These are phyloP conservation scores for Oegoconia quadripuncta DNA, from an alignment of 2,888 invertebrate species.

Conservation along the genomic window DNA sequence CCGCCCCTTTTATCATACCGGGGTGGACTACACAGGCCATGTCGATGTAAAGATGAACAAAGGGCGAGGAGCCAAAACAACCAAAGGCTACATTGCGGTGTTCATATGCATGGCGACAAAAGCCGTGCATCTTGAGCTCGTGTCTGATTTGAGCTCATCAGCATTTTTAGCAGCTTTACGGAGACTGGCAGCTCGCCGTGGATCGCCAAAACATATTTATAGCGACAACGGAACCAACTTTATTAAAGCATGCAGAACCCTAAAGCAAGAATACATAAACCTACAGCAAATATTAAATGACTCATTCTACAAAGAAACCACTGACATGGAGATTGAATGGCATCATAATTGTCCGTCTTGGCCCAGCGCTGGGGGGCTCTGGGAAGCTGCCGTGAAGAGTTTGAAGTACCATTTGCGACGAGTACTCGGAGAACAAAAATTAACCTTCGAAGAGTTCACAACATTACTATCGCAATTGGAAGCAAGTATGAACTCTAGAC, in stretches of 20 bases:
- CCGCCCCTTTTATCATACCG: slow-evolving; percentile 10
- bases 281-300: no score
- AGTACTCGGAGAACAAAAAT: slow-evolving; percentile 9
- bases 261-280: slow-evolving; percentile 4
- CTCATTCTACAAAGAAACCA: no score
- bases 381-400: no score
- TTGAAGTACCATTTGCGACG: no score
- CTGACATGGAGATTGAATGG: not conserved
- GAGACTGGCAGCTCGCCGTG: slow-evolving; percentile 16
- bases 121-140: slow-evolving; percentile 9
- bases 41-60: slow-evolving; percentile 14
- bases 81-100: slow-evolving; percentile 16
- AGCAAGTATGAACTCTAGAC: slow-evolving; percentile 7
- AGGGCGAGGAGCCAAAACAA: slow-evolving; percentile 11
- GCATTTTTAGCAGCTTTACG: slow-evolving; percentile 21
- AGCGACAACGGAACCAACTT: no score
- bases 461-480: slow-evolving; percentile 6
- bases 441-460: slow-evolving; percentile 6
- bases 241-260: no score
- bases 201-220: slow-evolving; percentile 15
- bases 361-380: no score
- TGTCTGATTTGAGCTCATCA: slow-evolving; percentile 16
- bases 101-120: slow-evolving; percentile 16
- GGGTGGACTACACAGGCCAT: slow-evolving; percentile 14
- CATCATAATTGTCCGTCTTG: slow-evolving; percentile 4